phyloP scores from a whole-genome alignment of 2,113 vertebrate genomes.

The Bubo scandiacus region DNA sequence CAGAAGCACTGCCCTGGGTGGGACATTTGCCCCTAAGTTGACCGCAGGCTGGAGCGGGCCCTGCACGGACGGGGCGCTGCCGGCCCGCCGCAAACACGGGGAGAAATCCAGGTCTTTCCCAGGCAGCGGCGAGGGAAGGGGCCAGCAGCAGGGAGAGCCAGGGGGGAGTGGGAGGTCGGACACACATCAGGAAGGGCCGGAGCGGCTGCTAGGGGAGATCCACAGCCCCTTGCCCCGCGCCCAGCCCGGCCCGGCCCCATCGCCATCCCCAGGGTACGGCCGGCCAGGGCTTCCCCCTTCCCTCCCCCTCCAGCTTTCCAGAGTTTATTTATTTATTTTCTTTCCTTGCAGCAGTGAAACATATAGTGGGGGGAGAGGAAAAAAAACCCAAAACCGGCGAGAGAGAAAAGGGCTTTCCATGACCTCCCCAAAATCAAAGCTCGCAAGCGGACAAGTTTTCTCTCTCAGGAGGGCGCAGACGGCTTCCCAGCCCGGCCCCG shows the following conservation, averaged over 20 bases:
- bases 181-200: neutral
- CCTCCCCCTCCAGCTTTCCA: neutral
- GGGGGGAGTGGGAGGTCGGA: neutral
- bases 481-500: neutral
- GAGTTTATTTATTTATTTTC: neutral
- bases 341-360: neutral
- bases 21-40: neutral
- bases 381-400: neutral
- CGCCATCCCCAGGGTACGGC: no score
- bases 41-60: accelerated
- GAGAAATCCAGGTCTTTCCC: neutral
- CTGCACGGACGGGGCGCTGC: neutral
- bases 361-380: neutral
- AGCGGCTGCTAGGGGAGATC: neutral
- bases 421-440: neutral
- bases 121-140: neutral
- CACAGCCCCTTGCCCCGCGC: neutral
- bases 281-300: neutral
- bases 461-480: neutral
- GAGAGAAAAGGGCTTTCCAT: neutral
- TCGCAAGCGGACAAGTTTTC: neutral
- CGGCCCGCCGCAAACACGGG: accelerated
- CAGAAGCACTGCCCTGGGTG: neutral
- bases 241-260: neutral
- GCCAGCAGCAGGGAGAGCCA: neutral